A percentile compares a stretch with the other conserved stretches of the same genome.
These are phyloP conservation scores for Sceliomorpha sp. DNA, from an alignment of 2,888 invertebrate species.

Conservation along the genomic window DNA sequence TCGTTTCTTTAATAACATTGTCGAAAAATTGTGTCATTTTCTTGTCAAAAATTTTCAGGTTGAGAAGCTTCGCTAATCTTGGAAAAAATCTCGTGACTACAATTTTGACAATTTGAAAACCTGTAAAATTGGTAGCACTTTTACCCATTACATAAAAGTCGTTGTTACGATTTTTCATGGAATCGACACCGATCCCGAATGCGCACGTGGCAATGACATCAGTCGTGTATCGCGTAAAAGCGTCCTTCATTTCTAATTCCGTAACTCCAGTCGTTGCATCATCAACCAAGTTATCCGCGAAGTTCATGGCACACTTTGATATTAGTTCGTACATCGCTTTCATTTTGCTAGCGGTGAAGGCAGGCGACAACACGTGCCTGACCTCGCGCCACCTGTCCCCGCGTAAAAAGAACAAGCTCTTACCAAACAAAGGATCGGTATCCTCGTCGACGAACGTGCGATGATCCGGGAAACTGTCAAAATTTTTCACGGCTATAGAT, in stretches of 20 bases:
- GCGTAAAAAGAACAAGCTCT: slow-evolving; percentile 47
- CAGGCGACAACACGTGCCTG: slow-evolving; percentile 81
- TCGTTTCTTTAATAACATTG: too few relatives aligned
- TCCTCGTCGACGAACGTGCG: slow-evolving; percentile 42
- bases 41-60: slow-evolving; percentile 34
- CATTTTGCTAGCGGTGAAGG: slow-evolving; percentile 83
- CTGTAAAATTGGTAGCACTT: too few relatives aligned
- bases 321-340: slow-evolving; percentile 81
- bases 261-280: neutral
- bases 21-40: slow-evolving; percentile 6
- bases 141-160: slow-evolving; percentile 63
- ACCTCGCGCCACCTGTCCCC: slow-evolving; percentile 81
- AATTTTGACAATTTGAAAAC: neutral
- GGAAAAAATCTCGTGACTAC: slow-evolving; percentile 1
- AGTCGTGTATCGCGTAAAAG: too few relatives aligned
- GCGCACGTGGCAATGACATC: slow-evolving; percentile 81
- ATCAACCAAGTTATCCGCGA: neutral
- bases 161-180: slow-evolving; percentile 67
- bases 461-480: slow-evolving; percentile 64
- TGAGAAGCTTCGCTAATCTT: slow-evolving; percentile 11
- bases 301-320: slow-evolving; percentile 64
- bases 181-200: slow-evolving; percentile 78
- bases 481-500: too few relatives aligned
- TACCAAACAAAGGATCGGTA: slow-evolving; percentile 54
- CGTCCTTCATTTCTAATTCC: neutral